Evolutionary conservation across 2,888 invertebrate genomes (phyloP), one percentile per base, ranked within the genome.

Genomic region (Acleris literana): DNA sequence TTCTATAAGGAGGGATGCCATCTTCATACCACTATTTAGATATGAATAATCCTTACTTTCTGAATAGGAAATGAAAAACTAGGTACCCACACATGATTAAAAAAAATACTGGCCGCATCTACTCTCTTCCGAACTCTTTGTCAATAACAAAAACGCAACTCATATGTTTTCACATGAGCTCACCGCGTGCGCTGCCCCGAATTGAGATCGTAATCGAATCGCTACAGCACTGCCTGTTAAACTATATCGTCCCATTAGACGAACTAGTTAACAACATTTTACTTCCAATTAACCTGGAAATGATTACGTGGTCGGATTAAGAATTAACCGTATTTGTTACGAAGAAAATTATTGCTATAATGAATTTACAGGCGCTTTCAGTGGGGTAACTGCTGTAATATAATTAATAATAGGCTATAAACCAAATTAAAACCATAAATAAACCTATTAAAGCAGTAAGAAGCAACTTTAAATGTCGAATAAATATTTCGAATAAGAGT

Each of bases 171-270:
- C 65, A 61, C 65, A 44, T 61, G 66, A 66, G 49, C 53, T 52
- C 54, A 56, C 61, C 79, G 79, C 77, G 77, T 74, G 72, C 69
- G 68, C 80, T 83, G 79, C 80, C 79, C 75, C 72, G 76, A 82
- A 83, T 80, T 77, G 79, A 79, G n/a, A 76, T 75, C 75, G 74
- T 75, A 83, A 86, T 85, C 76, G 68, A 76, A 76, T 73, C 71
- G 69, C 69, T 17, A 17, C 55, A 46, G n/a, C 59, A 57, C 17
- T 64, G 54, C 52, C 68, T 74, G 75, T 79, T 76, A 76, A 76
- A 72, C 75, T 73, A 73, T 72, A 70, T 72, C 69, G 65, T 72
- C 74, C 76, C 75, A 61, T 79, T 80, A 78, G 46, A 72, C 72
- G 70, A 75, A 80, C 63, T 69, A 65, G 65, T 68, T 66, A 69